phyloP scores from a whole-genome alignment of 2,113 vertebrate species.

The Glareola pratincola region DNA sequence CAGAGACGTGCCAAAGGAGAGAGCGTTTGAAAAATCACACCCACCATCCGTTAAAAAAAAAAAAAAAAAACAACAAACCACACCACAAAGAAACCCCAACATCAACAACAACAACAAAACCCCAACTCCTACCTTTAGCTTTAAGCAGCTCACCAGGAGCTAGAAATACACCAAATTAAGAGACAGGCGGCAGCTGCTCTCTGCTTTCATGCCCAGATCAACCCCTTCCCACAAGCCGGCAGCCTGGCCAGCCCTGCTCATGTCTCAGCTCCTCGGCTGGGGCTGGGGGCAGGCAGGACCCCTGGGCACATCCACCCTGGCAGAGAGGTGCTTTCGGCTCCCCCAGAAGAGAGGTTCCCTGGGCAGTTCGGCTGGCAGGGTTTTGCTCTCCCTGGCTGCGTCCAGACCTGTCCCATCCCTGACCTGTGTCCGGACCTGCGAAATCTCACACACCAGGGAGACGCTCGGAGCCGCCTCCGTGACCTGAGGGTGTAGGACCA shows the following conservation, averaged over 20 bases:
- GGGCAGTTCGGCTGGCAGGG: fast-evolving
- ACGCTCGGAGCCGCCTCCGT: neutral
- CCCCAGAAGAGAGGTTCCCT: neutral
- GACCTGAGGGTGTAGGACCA: fast-evolving
- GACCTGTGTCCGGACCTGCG: neutral
- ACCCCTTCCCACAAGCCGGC: fast-evolving
- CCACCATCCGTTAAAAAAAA: neutral
- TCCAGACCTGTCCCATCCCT: neutral
- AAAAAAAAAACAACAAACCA: too few relatives aligned
- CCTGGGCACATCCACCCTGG: neutral
- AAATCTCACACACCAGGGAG: fast-evolving
- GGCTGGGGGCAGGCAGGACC: neutral
- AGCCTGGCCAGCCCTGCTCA: fast-evolving
- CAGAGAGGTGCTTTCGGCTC: neutral
- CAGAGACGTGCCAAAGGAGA: neutral
- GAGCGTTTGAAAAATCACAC: neutral
- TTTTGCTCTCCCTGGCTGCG: neutral
- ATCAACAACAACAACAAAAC: neutral
- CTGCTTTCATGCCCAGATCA: neutral
- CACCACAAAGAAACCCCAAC: neutral
- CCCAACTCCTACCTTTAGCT: neutral
- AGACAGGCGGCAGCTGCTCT: neutral
- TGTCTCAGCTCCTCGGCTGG: neutral
- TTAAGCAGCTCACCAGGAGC: neutral
- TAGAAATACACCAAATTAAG: neutral